These are phyloP conservation scores for Hydroisotoma schaefferi DNA, from an alignment of 2,888 invertebrate genomes.

Conservation along the genomic window DNA sequence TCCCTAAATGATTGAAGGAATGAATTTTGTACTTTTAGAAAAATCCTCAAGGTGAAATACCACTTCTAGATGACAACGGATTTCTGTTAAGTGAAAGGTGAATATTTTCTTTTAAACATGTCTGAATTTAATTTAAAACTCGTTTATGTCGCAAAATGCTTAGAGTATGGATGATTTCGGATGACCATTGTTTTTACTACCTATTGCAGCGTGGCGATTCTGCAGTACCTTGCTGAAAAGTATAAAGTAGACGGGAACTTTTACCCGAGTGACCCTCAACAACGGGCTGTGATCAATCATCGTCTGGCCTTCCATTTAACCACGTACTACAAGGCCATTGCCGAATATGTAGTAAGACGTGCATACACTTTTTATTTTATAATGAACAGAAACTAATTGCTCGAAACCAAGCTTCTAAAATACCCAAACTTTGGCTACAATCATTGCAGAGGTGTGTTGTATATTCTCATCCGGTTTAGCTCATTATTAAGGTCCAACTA, in stretches of 20 bases:
- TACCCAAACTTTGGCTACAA: no score
- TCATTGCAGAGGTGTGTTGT: no score
- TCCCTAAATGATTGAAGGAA: neutral
- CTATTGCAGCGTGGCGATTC: constrained; percentile 58
- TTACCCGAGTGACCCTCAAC: constrained; percentile 68
- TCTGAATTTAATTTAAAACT: neutral
- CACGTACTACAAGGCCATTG: constrained; percentile 69
- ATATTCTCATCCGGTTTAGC: no score
- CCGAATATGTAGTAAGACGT: constrained; percentile 61
- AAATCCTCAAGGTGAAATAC: constrained; percentile 57
- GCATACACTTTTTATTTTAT: constrained; percentile 1
- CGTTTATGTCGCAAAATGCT: neutral
- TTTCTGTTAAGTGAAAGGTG: constrained; percentile 72
- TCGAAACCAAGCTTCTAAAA: no score
- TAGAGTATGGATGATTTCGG: no score
- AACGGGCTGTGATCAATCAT: constrained; percentile 72
- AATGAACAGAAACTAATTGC: no score
- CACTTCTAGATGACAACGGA: constrained; percentile 71
- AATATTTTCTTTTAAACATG: constrained; percentile 10
- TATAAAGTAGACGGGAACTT: constrained; percentile 64
- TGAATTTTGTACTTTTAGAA: constrained; percentile 32
- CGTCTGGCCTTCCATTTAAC: constrained; percentile 73
- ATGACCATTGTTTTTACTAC: constrained; percentile 5
- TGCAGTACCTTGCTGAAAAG: constrained; percentile 72
- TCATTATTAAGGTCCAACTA: no score